These are phyloP conservation scores for Acridotheres tristis DNA, from an alignment of 2,797 vertebrate genomes.

Conservation along the genomic window DNA sequence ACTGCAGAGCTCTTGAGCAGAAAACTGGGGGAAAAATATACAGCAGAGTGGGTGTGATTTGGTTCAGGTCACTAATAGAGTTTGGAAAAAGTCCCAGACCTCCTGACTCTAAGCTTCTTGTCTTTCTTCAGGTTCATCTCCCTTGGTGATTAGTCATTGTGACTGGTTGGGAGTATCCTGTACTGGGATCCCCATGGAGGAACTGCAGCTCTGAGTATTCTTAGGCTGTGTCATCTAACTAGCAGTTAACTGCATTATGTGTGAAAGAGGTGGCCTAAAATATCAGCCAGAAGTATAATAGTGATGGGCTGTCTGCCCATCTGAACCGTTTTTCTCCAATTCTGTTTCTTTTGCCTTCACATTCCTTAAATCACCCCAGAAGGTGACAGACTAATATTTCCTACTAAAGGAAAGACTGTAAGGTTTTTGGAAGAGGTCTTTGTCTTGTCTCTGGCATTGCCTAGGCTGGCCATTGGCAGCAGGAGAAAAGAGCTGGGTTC, in stretches of 20 bases:
- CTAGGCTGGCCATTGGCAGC: neutral
- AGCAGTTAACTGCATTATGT: neutral
- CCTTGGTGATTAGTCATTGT: neutral
- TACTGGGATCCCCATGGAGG: neutral
- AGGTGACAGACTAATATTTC: neutral
- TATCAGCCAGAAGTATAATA: neutral
- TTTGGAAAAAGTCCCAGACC: neutral
- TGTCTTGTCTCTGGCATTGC: neutral
- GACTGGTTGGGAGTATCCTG: neutral
- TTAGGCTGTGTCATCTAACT: neutral
- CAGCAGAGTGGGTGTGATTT: neutral
- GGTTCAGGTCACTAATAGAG: neutral
- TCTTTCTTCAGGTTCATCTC: neutral
- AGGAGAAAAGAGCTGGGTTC: neutral
- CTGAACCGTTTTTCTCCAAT: neutral
- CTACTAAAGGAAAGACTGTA: neutral
- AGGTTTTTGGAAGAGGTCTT: neutral
- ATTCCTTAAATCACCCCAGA: neutral
- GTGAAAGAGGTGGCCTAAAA: neutral
- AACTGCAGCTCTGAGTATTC: neutral
- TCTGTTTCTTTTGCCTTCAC: neutral
- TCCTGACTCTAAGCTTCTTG: neutral
- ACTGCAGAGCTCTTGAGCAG: neutral
- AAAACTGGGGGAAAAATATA: neutral
- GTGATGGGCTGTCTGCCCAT: neutral